Evolutionary conservation across 2,888 invertebrate genomes (phyloP), one percentile per base, ranked within the genome.

Genomic region (Agrotis puta): DNA sequence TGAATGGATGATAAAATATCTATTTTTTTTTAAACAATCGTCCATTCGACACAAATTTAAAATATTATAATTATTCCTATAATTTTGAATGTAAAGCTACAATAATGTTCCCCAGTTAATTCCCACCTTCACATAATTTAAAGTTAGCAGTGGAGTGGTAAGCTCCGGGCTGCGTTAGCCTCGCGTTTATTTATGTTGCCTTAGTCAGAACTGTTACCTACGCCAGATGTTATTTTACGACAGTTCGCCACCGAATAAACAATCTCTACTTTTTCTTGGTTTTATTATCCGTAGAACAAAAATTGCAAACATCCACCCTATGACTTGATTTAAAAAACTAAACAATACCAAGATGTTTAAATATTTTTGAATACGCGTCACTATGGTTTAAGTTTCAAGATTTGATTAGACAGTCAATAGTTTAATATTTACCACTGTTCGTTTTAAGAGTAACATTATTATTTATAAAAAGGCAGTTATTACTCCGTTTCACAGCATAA

Each of bases 171-270:
- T 89, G 87, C 88, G 90, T 87, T 87, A 89, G 90, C 86, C 91
- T 91, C 90, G 89, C 92, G 94, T 94, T 95, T 95, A 95, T 95
- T 95, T 95, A 94, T 93, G 94, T 94, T 94, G 92, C 93, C 93
- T 94, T 92, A 92, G 93, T 92, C 94, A 93, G 93, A 92, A 93
- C 89, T 91, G 89, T 92, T 94, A 92, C 94, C 94, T 94, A 91
- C 93, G 91, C 94, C 95, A 95, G 94, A 95, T 95, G 95, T 94
- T 94, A 91, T 92, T 94, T 94, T 93, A 95, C 93, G 94, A 94
- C 94, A 91, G 90, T 91, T 91, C 88, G 87, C 91, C 91, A 89
- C 89, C 87, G 89, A 92, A 92, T 91, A 92, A 94, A 92, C 93
- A 91, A 90, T 89, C 88, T 87, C 71, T 87, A 84, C 85, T 90